Evolutionary conservation across 2,797 vertebrate genomes (phyloP), one percentile per base, ranked within the genome.

Genomic region (Acropternis orthonyx): DNA sequence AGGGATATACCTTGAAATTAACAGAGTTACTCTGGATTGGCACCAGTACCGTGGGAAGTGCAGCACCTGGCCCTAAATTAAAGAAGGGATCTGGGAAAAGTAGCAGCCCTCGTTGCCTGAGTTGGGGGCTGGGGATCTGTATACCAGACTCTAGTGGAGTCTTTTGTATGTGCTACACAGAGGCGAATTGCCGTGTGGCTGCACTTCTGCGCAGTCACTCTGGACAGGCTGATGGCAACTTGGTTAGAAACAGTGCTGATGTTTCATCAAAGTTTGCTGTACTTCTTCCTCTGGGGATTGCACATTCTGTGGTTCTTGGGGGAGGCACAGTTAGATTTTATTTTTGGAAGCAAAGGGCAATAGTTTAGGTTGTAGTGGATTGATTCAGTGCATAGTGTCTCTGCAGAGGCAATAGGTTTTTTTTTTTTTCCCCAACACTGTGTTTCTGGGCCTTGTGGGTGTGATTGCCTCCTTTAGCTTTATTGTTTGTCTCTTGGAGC

Each of bases 111-210:
- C 10, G 2, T 61, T 80, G 87, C 62, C 13, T 2, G 59, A 62
- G 86, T 43, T 96, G 92, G 94, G 94, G 94, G 94, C 79, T 95
- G 96, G 93, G 95, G 87, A 87, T 92, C 56, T 0, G 5, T 90
- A 61, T 37, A 52, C 78, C 59, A 58, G 79, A 51, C 92, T 91
- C 73, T 6, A 28, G 88, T 81, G 82, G 83, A 93, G 89, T 52
- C 95, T 95, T 97, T 97, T 97, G 94, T 97, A 95, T 93, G 91
- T 86, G 88, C 78, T 94, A 55, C 84, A 82, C 85, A 94, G 89
- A 78, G 85, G 89, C 87, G 8, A 55, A 46, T 61, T 86, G 94
- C 95, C 2, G 66, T 86, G 76, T 88, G 83, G 63, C 92, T 86
- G 87, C 76, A 30, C 87, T 95, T 69, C 91, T 87, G 89, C 6